Base-by-base conservation (phyloP, 1,140 invertebrate genomes). In the Coelopa frigida region DNA sequence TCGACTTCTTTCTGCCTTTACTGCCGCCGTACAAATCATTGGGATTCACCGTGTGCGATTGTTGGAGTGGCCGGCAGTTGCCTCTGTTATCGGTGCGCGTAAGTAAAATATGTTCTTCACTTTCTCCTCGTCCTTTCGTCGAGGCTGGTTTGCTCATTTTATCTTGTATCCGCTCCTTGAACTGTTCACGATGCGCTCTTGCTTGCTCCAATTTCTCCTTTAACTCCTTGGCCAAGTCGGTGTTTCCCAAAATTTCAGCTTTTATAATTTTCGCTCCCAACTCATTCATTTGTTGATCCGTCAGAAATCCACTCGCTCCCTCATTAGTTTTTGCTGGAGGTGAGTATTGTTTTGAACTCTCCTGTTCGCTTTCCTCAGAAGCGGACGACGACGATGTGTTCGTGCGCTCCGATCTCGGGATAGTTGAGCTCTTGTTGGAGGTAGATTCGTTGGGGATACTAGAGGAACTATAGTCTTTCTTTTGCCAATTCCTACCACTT, bases 171-270 rank as follows among this genome's bases (percentile, higher is more conserved):
- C 33, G 26, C 14, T 54, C 49, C 12, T 57, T 51, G 11, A 54
- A 54, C 46, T 69, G 59, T 32, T 78, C 76, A 14, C 75, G 71
- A 35, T 66, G 70, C 55, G 79, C 71, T 55, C 81, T 77, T 0
- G 88, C 87, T 20, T 70, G 71, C 49, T 87, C 80, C 31, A 94
- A 68, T 70, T 92, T 81, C 5, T 58, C 46, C 73, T 90, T 89
- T 5, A 95, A 70, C 58, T 88, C 75, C 23, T 64, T 56, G 3
- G 82, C 82, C 42, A 87, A 59, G 51, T 78, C 76, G 42, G 65
- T 68, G 68, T 95, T 83, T 31, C 90, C 91, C 73, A 92, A 79
- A 50, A 93, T 79, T 78, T 95, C 90, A 22, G 92, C 92, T 74
- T 92, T 93, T 0, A 95, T 70, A 48, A 93, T 79, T 73, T 87